A percentile compares a stretch with the other conserved stretches of the same genome.
Evolutionary conservation across 1,140 invertebrate species (phyloP).

Genomic region (Prorops nasuta): DNA sequence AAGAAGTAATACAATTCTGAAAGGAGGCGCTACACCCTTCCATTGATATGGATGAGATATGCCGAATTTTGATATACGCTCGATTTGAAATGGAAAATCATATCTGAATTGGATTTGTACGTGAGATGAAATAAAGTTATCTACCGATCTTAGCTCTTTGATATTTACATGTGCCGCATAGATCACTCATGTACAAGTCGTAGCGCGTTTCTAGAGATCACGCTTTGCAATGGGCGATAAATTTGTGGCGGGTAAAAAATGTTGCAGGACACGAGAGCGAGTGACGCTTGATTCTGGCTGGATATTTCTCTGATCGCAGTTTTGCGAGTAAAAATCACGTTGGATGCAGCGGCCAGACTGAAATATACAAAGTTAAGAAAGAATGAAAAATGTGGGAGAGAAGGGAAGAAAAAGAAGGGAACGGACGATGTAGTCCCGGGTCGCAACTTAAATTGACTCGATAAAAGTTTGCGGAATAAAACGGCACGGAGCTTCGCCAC

Average conservation of each 20-base stretch:
- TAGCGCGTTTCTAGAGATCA: not conserved
- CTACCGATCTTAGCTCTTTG: conserved; percentile 11
- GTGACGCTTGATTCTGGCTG: too few relatives aligned
- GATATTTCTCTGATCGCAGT: too few relatives aligned
- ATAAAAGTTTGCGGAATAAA: conserved; percentile 57
- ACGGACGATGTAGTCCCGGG: conserved; percentile 26
- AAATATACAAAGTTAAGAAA: not conserved
- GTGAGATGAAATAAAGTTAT: conserved; percentile 49
- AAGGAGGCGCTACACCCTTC: conserved; percentile 16
- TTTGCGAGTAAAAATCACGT: not conserved
- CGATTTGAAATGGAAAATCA: conserved; percentile 58
- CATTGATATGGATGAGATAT: conserved; percentile 55
- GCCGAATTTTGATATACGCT: conserved; percentile 52
- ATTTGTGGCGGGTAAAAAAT: not conserved
- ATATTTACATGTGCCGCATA: not conserved
- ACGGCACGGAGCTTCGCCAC: conserved; percentile 36
- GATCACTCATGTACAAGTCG: not conserved
- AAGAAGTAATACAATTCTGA: conserved; percentile 19
- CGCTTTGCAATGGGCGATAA: not conserved
- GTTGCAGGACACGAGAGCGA: too few relatives aligned
- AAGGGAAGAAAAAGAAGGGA: conserved; percentile 9
- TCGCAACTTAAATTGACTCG: conserved; percentile 58
- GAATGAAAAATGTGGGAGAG: conserved; percentile 1
- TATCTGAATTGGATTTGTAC: conserved; percentile 51
- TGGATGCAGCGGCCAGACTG: not conserved